Evolutionary conservation across 2,113 vertebrate genomes (phyloP).

Genomic region (Brienomyrus longianalis): DNA sequence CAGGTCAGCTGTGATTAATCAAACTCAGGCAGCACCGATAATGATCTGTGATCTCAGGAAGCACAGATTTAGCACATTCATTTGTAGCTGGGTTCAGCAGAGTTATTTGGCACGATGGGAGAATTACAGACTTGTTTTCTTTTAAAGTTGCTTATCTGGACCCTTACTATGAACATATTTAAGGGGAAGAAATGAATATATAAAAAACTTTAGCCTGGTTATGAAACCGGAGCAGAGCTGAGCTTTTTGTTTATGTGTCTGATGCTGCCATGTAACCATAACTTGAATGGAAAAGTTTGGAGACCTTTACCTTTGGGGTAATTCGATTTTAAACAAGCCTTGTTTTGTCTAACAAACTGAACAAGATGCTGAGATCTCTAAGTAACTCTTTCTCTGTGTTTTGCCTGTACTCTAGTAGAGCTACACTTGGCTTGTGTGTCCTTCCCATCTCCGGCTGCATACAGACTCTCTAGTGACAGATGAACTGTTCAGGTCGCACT

Average conservation of each 20-base stretch:
- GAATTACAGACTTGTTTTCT: neutral
- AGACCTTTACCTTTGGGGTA: neutral
- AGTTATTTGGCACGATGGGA: neutral
- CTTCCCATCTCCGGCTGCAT: neutral
- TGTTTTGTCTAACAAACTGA: neutral
- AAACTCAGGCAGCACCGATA: neutral
- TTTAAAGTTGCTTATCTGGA: neutral
- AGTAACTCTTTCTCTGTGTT: slow-evolving; percentile 27
- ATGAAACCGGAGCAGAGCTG: neutral
- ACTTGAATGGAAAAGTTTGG: neutral
- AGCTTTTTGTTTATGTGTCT: neutral
- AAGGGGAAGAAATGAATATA: neutral
- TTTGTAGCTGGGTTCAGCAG: neutral
- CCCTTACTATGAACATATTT: neutral
- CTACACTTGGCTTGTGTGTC: neutral
- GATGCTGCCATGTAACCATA: neutral
- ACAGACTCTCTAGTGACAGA: neutral
- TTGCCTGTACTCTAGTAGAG: slow-evolving; percentile 38
- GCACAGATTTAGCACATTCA: neutral
- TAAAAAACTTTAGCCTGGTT: neutral
- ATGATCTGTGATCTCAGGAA: neutral
- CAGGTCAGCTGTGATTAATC: neutral
- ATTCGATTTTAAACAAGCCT: neutral
- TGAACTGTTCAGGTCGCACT: neutral
- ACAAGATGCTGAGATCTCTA: neutral